Conservation (phyloP, 1,140 invertebrate genomes). For the Panagrolaimus sp. region DNA sequence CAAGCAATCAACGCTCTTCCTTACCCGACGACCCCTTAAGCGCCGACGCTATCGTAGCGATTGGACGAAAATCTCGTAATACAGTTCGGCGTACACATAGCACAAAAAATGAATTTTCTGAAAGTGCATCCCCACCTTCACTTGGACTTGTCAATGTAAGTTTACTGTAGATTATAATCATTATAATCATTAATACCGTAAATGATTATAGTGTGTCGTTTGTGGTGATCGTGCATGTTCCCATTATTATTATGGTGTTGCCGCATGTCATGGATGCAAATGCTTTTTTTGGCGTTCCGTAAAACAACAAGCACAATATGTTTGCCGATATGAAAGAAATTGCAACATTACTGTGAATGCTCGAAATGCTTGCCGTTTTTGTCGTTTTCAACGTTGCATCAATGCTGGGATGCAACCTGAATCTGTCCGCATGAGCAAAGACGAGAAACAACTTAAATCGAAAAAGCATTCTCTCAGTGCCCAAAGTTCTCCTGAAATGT, state of each 20-base stretch:
- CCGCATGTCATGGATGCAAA: conserved; percentile 88
- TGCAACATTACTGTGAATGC: conserved; percentile 78
- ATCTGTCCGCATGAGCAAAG: conserved; percentile 40
- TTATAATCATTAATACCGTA: neutral
- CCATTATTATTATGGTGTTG: conserved; percentile 74
- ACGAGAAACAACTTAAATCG: neutral
- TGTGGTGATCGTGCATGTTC: conserved; percentile 53
- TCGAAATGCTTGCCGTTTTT: conserved; percentile 80
- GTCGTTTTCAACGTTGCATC: conserved; percentile 88
- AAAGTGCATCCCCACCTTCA: neutral
- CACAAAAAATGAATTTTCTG: neutral
- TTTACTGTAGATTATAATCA: neutral
- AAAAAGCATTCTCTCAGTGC: neutral
- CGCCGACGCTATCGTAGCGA: conserved; percentile 1
- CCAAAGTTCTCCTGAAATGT: neutral
- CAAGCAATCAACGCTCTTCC: conserved; percentile 10
- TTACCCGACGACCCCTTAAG: neutral
- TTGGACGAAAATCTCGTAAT: neutral
- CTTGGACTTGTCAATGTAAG: neutral
- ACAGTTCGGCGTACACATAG: neutral
- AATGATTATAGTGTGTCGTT: conserved; percentile 51
- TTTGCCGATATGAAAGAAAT: conserved; percentile 83
- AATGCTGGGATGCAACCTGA: conserved; percentile 64
- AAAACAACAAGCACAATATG: conserved; percentile 70
- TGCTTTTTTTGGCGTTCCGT: conserved; percentile 83